phyloP scores from a whole-genome alignment of 2,888 invertebrate genomes.

The Pachydiplax longipennis region DNA sequence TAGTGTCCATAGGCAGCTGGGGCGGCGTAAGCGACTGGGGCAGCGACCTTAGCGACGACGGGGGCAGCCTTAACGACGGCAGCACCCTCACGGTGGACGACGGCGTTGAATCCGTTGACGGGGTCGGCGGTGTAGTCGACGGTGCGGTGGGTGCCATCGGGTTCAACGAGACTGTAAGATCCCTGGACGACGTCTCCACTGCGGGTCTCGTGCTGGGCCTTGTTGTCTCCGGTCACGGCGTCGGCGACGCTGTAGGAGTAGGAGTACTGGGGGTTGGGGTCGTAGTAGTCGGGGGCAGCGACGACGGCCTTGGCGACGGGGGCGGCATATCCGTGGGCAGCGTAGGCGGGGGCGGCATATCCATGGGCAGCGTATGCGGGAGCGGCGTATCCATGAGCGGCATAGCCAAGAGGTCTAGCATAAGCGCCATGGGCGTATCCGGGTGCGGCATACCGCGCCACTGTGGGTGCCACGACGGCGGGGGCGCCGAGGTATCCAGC shows the following conservation, averaged over 20 bases:
- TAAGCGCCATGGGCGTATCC: constrained; percentile 45
- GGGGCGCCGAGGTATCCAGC: constrained; percentile 49
- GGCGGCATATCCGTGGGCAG: constrained; percentile 43
- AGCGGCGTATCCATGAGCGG: constrained; percentile 30
- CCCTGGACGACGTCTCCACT: constrained; percentile 45
- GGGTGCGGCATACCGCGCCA: constrained; percentile 47
- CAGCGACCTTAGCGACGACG: constrained; percentile 18
- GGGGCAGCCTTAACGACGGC: constrained; percentile 40
- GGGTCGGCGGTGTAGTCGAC: constrained; percentile 47
- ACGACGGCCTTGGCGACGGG: constrained; percentile 48
- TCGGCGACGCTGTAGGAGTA: constrained; percentile 46
- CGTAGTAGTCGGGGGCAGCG: constrained; percentile 47
- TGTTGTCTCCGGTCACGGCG: constrained; percentile 47
- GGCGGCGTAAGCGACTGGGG: constrained; percentile 23
- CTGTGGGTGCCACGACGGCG: constrained; percentile 47
- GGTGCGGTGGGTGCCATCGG: constrained; percentile 45
- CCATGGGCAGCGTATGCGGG: not conserved
- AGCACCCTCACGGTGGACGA: constrained; percentile 43
- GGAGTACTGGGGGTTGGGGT: constrained; percentile 48
- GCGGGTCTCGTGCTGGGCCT: constrained; percentile 46
- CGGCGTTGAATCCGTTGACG: constrained; percentile 49
- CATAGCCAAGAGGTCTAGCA: constrained; percentile 26
- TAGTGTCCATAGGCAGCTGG: not conserved
- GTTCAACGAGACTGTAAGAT: constrained; percentile 36
- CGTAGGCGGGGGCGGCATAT: constrained; percentile 35